A percentile compares a stretch with the other conserved stretches of the same genome.
These are phyloP conservation scores for Motacilla alba DNA, from an alignment of 2,113 vertebrate species.

Conservation along the genomic window DNA sequence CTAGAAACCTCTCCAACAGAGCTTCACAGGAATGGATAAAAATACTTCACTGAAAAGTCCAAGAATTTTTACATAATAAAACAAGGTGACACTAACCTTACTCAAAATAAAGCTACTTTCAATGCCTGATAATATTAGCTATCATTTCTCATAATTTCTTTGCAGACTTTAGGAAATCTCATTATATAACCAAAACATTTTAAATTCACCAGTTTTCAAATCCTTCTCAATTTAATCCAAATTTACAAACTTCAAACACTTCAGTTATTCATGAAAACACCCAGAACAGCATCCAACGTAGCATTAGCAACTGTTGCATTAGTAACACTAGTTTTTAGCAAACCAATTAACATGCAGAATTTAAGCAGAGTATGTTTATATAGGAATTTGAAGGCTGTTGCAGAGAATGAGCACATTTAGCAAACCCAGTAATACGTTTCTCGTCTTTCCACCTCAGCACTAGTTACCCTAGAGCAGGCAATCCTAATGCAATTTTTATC, in stretches of 20 bases:
- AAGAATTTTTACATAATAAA: neutral
- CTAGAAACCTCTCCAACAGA: neutral
- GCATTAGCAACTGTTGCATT: neutral
- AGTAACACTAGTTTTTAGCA: neutral
- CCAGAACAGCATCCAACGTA: neutral
- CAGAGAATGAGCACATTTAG: neutral
- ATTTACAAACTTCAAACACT: neutral
- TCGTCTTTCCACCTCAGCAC: neutral
- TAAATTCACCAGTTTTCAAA: neutral
- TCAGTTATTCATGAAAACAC: neutral
- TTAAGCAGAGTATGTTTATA: neutral
- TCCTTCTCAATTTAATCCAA: neutral
- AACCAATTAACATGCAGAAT: neutral
- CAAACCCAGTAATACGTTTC: neutral
- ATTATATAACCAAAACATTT: neutral
- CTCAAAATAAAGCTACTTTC: neutral
- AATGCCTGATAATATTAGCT: neutral
- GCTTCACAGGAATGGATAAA: neutral
- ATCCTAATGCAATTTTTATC: neutral
- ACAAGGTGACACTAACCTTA: neutral
- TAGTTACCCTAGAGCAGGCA: neutral
- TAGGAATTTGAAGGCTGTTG: neutral
- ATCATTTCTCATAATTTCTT: neutral
- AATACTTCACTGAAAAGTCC: neutral
- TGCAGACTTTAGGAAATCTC: neutral